A percentile compares a stretch with the other conserved stretches of the same genome.
Evolutionary conservation across 2,797 vertebrate genomes (phyloP).

Genomic region (Clarias pachynema): DNA sequence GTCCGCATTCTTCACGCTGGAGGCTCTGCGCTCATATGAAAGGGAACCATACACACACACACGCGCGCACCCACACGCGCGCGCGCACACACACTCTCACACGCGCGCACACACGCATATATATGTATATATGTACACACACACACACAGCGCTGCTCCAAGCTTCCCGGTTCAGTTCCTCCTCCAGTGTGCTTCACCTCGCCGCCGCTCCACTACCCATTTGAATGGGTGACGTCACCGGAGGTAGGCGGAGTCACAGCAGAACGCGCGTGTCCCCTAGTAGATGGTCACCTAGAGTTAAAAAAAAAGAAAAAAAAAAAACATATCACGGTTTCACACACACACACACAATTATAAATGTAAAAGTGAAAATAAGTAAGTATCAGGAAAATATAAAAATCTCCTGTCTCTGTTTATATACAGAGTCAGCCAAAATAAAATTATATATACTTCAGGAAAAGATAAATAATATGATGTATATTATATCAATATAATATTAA

Average conservation of each 20-base stretch:
- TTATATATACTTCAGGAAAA: too few relatives aligned
- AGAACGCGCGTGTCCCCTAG: not conserved
- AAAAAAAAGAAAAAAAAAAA: not conserved
- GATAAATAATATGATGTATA: too few relatives aligned
- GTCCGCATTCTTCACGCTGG: constrained; percentile 77
- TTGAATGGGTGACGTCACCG: constrained; percentile 51
- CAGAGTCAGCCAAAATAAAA: too few relatives aligned
- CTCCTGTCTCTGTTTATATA: too few relatives aligned
- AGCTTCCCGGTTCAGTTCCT: not conserved
- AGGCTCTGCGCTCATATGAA: constrained; percentile 61
- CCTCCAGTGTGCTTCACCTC: constrained; percentile 15
- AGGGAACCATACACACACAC: not conserved
- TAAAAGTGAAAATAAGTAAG: too few relatives aligned
- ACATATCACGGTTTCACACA: not conserved
- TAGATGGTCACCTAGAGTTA: not conserved
- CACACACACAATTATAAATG: too few relatives aligned
- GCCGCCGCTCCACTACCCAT: constrained; percentile 26
- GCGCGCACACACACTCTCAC: constrained; percentile 20
- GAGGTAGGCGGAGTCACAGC: constrained; percentile 23
- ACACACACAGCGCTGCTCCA: not conserved
- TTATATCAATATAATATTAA: too few relatives aligned
- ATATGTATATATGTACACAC: too few relatives aligned
- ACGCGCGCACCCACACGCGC: not conserved
- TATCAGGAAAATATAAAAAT: too few relatives aligned
- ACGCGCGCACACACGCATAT: too few relatives aligned